Evolutionary conservation across 53 echinoderm and acorn worm species (phyloP).

Genomic region (Astropecten irregularis): DNA sequence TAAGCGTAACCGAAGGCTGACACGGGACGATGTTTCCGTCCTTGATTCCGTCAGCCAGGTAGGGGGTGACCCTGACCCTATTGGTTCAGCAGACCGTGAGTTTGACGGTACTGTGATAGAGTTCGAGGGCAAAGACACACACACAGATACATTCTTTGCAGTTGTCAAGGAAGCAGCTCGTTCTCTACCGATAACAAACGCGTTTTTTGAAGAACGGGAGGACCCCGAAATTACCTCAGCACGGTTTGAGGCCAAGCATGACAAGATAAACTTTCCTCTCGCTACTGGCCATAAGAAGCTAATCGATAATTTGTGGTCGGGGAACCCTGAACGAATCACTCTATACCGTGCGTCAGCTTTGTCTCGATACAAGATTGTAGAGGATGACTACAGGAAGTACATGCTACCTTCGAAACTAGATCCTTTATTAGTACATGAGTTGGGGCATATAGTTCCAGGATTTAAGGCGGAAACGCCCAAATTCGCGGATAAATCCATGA

Average conservation of each 20-base stretch:
- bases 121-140: background rate
- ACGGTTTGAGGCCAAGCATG: background rate
- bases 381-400: background rate
- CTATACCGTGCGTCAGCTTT: background rate
- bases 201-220: background rate
- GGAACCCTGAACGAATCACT: too few species aligned
- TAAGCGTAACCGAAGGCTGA: background rate
- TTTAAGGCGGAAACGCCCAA: background rate
- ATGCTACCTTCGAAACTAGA: too few species aligned
- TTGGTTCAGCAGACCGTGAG: background rate
- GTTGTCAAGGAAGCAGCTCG: background rate
- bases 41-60: background rate
- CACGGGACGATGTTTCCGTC: background rate
- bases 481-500: background rate
- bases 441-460: background rate
- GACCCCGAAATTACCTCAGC: background rate
- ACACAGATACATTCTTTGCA: background rate
- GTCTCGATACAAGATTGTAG: background rate
- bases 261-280: background rate
- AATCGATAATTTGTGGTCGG: background rate
- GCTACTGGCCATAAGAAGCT: background rate
- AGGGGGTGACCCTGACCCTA: background rate
- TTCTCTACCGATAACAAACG: conserved; percentile 2
- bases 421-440: background rate
- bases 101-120: background rate